Evolutionary conservation across 2,888 invertebrate genomes (phyloP).

Genomic region (Formica aserva): DNA sequence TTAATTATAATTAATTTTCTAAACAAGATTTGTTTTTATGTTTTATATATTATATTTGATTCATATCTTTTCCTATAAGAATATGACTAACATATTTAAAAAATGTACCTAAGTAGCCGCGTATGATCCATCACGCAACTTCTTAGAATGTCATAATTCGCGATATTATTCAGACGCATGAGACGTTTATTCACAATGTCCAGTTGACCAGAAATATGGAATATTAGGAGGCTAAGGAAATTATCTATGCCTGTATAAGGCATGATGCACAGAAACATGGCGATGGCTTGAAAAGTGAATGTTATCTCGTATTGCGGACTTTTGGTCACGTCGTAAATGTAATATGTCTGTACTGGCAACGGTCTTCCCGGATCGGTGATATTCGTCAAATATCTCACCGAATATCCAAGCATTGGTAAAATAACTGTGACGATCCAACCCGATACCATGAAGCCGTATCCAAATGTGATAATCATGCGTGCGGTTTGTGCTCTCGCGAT

Average conservation of each 20-base stretch:
- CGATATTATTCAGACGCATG: neutral
- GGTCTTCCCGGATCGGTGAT: conserved; percentile 15
- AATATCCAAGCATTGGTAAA: neutral
- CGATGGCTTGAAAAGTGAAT: conserved; percentile 1
- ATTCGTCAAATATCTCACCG: neutral
- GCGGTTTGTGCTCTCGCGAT: conserved; percentile 10
- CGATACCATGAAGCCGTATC: neutral
- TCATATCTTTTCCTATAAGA: neutral
- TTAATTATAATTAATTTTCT: neutral
- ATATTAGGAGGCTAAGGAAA: conserved; percentile 11
- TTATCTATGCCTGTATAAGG: neutral
- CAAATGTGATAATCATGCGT: neutral
- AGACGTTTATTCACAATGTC: conserved; percentile 9
- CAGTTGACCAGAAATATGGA: conserved; percentile 28
- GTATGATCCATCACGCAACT: neutral
- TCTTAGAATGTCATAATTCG: neutral
- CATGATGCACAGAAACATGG: neutral
- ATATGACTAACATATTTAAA: neutral
- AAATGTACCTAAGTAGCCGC: conserved; percentile 9
- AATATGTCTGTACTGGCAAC: conserved; percentile 22
- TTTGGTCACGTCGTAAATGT: conserved; percentile 19
- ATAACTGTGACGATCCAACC: neutral
- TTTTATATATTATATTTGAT: neutral
- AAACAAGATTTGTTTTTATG: neutral
- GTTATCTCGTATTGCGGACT: conserved; percentile 39